Percentiles rank a stretch among this genome's conserved stretches.
These are phyloP conservation scores for Eurois occulta DNA, from an alignment of 2,888 invertebrate genomes.

Conservation along the genomic window DNA sequence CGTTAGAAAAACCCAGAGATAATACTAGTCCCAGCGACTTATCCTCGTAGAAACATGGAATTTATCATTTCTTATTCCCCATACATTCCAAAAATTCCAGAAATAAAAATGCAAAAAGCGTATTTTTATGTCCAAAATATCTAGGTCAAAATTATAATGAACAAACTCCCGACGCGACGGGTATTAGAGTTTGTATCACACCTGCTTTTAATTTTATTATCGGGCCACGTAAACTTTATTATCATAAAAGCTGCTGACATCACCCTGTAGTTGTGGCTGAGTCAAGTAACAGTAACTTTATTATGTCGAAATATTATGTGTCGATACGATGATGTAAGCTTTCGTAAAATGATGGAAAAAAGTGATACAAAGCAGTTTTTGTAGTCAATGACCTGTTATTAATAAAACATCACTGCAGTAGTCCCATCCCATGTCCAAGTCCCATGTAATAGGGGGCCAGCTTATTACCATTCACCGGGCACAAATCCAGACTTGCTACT, in stretches of 20 bases:
- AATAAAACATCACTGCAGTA: neutral
- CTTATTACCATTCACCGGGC: neutral
- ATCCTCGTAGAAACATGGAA: too few species aligned
- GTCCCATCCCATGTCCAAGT: too few species aligned
- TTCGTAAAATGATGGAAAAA: neutral
- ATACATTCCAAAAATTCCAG: neutral
- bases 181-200: constrained; percentile 20
- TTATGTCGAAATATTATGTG: constrained; percentile 26
- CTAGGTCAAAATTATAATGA: neutral
- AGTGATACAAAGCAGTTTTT: neutral
- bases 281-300: constrained; percentile 4
- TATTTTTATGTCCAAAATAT: neutral
- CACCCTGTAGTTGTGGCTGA: neutral
- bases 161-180: too few species aligned
- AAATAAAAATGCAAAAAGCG: neutral
- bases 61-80: neutral
- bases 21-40: too few species aligned
- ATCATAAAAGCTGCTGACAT: constrained; percentile 26
- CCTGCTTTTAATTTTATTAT: constrained; percentile 36
- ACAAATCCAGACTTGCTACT: neutral
- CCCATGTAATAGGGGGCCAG: neutral
- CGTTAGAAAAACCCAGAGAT: too few species aligned
- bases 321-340: neutral
- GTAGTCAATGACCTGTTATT: too few species aligned
- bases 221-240: constrained; percentile 27